Evolutionary conservation across 2,113 vertebrate genomes (phyloP), one percentile per base, ranked within the genome.

Genomic region (Scomber scombrus): DNA sequence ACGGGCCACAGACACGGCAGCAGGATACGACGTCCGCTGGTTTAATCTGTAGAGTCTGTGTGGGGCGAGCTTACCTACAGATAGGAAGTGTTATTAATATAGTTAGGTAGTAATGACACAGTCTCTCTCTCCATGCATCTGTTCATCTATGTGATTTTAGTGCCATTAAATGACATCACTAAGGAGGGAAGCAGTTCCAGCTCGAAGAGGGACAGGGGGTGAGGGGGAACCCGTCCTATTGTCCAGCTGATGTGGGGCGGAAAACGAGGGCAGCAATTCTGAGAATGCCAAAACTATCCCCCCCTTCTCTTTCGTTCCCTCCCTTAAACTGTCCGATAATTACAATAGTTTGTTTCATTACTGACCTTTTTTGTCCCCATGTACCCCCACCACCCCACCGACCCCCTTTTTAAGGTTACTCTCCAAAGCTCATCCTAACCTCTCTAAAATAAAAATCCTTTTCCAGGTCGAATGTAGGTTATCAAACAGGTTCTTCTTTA

Each of bases 221-320:
- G 64, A 61, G 43, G 80, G 80, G 72, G 60, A 67, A 73, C 85
- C 63, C 89, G 84, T 93, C 85, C 91, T 56, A 92, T 95, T 95
- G 93, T 95, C 62, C 75, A 54, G 75, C 74, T 85, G 88, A 95
- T 94, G 89, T 95, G 89, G 93, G 93, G 93, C 92, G 66, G 93
- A 95, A 95, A 95, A 95, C 61, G 63, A 87, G 91, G 89, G 81
- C 93, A 93, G 83, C 65, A 70, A 94, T 90, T 84, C 78, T 84
- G 87, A 80, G 87, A 93, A 94, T 82, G 88, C 62, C 51, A 74
- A 68, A 73, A 70, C 34, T 43, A 73, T 13, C 49, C 80, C 50
- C 80, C 57, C 0, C 16, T 23, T 18, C 45, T 60, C 31, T 15
- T 50, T 79, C 12, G 43, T 40, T 80, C 50, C 31, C 50, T 54